phyloP scores from a whole-genome alignment of 2,888 invertebrate species.

The Miltochrista miniata region DNA sequence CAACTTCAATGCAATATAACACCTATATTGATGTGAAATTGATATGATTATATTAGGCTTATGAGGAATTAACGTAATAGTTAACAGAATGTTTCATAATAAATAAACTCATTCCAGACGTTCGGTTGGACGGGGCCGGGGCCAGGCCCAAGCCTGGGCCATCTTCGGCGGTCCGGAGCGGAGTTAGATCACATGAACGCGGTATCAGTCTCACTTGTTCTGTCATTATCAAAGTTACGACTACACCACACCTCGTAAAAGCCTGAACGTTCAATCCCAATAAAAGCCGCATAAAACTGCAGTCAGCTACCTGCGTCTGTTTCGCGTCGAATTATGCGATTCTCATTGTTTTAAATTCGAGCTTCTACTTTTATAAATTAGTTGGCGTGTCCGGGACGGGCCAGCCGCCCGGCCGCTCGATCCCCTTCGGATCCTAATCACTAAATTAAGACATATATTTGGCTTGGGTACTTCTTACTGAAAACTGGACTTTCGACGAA shows the following conservation, averaged over 20 bases:
- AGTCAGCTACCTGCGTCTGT: conserved; percentile 14
- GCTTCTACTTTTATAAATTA: conserved; percentile 63
- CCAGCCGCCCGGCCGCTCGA: conserved; percentile 64
- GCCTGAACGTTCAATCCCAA: conserved; percentile 47
- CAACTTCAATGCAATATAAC: conserved; percentile 81
- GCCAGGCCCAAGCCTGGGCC: too few relatives aligned
- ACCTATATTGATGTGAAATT: conserved; percentile 79
- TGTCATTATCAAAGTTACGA: conserved; percentile 78
- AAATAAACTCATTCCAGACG: conserved; percentile 52
- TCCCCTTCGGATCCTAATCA: conserved; percentile 52
- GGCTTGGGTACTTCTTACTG: conserved; percentile 42
- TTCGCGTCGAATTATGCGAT: conserved; percentile 43
- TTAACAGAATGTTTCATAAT: conserved; percentile 68
- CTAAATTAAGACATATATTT: conserved; percentile 60
- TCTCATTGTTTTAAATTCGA: conserved; percentile 44
- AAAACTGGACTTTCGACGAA: conserved; percentile 38
- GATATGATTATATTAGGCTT: conserved; percentile 68
- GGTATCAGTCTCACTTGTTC: conserved; percentile 82
- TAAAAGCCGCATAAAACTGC: conserved; percentile 50
- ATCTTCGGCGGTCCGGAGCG: conserved; percentile 37
- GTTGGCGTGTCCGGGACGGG: conserved; percentile 51
- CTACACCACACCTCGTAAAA: conserved; percentile 68
- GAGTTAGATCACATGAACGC: conserved; percentile 70
- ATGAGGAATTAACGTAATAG: conserved; percentile 72
- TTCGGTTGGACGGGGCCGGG: conserved; percentile 17